phyloP scores from a whole-genome alignment of 2,888 invertebrate species.

The Epirrhoe tristata region DNA sequence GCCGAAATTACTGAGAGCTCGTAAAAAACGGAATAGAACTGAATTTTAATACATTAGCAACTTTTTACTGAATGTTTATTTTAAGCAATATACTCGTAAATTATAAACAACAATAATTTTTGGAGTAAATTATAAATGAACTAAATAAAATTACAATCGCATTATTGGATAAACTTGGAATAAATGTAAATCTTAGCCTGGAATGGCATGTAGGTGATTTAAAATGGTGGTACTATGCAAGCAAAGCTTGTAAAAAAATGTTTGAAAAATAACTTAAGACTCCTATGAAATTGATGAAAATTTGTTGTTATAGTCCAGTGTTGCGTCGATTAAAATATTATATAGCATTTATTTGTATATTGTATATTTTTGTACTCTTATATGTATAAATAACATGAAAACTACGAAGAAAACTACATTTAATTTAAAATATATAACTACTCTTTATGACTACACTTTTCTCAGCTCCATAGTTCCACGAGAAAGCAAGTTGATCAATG shows the following conservation, averaged over 20 bases:
- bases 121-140: neutral
- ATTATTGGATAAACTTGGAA: too few relatives aligned
- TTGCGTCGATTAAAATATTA: too few relatives aligned
- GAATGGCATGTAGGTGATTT: too few relatives aligned
- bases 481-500: constrained; percentile 39
- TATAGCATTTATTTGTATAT: too few relatives aligned
- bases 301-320: too few relatives aligned
- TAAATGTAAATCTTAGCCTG: neutral
- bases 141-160: neutral
- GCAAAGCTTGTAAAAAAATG: too few relatives aligned
- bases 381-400: too few relatives aligned
- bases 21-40: constrained; percentile 15
- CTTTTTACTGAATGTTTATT: neutral
- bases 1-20: constrained; percentile 14
- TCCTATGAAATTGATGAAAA: too few relatives aligned
- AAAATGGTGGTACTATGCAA: too few relatives aligned
- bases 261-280: too few relatives aligned
- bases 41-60: constrained; percentile 12
- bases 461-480: constrained; percentile 4
- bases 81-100: too few relatives aligned
- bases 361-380: too few relatives aligned
- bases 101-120: neutral
- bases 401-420: neutral
- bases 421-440: neutral
- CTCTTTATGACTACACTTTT: neutral